phyloP scores from a whole-genome alignment of 2,888 invertebrate genomes.

The Leistus spinibarbis region DNA sequence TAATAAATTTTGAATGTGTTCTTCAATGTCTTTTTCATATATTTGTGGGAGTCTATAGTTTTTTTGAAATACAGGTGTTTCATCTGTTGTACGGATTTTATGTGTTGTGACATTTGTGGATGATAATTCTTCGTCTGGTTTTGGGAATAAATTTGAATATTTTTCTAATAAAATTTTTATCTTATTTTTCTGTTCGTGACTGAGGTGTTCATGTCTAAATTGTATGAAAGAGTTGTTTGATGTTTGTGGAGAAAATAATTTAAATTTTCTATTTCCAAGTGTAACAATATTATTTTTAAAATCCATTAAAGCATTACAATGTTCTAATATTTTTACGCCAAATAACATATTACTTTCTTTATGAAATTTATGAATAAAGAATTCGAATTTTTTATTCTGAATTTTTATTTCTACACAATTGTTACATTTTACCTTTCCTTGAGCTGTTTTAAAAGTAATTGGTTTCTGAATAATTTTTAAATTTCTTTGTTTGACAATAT shows the following conservation, averaged over 20 bases:
- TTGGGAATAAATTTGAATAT: slow-evolving; percentile 11
- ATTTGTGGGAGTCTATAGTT: no score
- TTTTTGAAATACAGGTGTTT: no score
- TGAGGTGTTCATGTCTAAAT: slow-evolving; percentile 6
- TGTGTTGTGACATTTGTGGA: no score
- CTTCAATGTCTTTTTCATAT: no score
- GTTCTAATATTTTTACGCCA: slow-evolving; percentile 13
- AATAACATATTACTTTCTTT: slow-evolving; percentile 9
- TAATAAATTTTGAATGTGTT: no score
- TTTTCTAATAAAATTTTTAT: not conserved
- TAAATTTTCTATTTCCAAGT: no score
- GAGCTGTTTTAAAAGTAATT: not conserved
- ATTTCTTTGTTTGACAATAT: not conserved
- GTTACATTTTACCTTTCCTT: not conserved
- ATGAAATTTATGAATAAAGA: slow-evolving; percentile 3
- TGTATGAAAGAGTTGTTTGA: not conserved
- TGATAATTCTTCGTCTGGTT: no score
- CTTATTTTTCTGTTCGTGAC: not conserved
- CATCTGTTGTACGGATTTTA: no score
- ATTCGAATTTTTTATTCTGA: not conserved
- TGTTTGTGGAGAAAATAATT: no score
- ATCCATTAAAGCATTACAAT: not conserved
- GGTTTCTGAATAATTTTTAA: not conserved
- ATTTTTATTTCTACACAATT: not conserved
- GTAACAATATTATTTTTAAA: not conserved